These are phyloP conservation scores for Anticlea derivata DNA, from an alignment of 2,888 invertebrate species.

Conservation along the genomic window DNA sequence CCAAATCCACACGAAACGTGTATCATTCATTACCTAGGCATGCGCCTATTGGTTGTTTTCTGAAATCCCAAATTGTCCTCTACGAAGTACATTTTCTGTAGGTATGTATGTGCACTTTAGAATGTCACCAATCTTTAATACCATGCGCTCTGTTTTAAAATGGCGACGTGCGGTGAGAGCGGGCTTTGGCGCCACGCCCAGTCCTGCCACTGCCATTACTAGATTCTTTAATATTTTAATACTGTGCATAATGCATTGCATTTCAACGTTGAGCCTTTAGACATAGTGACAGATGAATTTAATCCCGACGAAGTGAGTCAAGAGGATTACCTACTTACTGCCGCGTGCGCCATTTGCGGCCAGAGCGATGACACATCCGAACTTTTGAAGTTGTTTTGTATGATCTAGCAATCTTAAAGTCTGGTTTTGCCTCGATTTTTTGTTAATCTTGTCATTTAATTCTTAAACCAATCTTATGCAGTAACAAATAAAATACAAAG, in stretches of 20 bases:
- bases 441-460: no score
- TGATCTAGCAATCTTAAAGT: no score
- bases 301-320: conserved; percentile 40
- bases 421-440: no score
- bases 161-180: conserved; percentile 51
- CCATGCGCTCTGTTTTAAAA: conserved; percentile 51
- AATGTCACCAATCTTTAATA: conserved; percentile 33
- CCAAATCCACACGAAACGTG: no score
- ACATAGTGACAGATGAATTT: conserved; percentile 55
- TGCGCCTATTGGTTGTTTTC: no score
- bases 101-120: conserved; percentile 2
- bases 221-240: conserved; percentile 73
- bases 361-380: no score
- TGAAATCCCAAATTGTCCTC: not conserved
- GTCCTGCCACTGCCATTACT: conserved; percentile 51
- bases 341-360: no score
- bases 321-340: no score
- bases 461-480: no score
- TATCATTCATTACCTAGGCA: no score
- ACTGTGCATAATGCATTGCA: conserved; percentile 67
- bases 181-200: conserved; percentile 58
- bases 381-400: no score
- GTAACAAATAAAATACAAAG: no score
- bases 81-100: conserved; percentile 5
- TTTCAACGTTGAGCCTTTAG: conserved; percentile 50